A percentile compares a stretch with the other conserved stretches of the same genome.
These are phyloP conservation scores for Tetrapedia diversipes DNA, from an alignment of 2,888 invertebrate species.

Conservation along the genomic window DNA sequence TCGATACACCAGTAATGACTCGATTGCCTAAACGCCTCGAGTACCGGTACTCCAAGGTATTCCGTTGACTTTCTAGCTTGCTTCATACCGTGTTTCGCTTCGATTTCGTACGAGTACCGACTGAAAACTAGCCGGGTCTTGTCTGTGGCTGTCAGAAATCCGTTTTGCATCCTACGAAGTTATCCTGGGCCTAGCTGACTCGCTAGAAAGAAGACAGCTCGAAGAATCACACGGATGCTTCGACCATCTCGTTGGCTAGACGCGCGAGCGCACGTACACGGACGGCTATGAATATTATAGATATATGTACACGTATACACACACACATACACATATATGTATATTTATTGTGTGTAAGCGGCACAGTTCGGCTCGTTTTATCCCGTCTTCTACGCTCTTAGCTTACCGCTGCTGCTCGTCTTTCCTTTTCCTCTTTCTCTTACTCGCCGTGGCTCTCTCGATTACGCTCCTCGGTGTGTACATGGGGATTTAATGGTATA, in stretches of 20 bases:
- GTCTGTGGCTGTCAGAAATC: conserved; percentile 41
- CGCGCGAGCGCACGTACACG: background rate
- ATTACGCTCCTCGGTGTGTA: conserved; percentile 51
- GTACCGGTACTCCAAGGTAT: background rate
- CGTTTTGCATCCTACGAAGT: conserved; percentile 41
- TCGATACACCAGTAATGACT: background rate
- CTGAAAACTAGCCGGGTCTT: background rate
- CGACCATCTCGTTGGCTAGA: conserved; percentile 31
- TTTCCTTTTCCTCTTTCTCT: conserved; percentile 19
- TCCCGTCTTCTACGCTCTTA: conserved; percentile 12
- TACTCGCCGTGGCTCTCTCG: conserved; percentile 40
- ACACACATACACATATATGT: background rate
- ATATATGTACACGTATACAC: background rate
- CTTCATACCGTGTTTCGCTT: background rate
- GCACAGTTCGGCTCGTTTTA: conserved; percentile 53
- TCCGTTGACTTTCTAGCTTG: background rate
- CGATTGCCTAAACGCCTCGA: conserved; percentile 8
- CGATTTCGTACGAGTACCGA: background rate
- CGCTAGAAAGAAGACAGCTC: conserved; percentile 17
- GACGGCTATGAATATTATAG: too few relatives aligned
- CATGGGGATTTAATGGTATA: conserved; percentile 78
- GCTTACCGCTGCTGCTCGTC: background rate
- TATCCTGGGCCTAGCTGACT: background rate
- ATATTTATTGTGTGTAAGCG: conserved; percentile 25
- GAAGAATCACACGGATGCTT: conserved; percentile 38